Evolutionary conservation across 37 sponge, comb jelly and placozoan genomes (phyloP), one percentile per base, ranked within the genome.

Genomic region (Haliclona indistincta): DNA sequence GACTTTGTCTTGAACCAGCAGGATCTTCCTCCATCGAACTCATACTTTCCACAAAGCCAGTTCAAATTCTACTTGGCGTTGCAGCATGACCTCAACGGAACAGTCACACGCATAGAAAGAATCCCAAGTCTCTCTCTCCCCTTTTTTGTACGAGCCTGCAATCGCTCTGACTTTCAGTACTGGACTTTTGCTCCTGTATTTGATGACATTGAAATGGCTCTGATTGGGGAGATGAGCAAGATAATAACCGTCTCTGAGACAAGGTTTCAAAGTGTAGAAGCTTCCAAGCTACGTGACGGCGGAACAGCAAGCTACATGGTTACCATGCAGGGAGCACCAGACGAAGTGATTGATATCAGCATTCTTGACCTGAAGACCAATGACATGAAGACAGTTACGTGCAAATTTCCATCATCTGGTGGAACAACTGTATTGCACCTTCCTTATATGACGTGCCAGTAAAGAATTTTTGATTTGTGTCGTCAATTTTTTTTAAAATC

Each of bases 1-100:
- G 56, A 43, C 33, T 88, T 81, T 51, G 7, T 38, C 23, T 13
- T 88, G 30, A 20, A 34, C 11, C 63, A 75, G 22, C 44, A 25
- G n/a, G 93, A 92, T 0, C 77, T 92, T 10, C 85, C 80, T n/a
- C 49, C 78, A 4, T 58, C 76, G 4, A 62, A 70, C 39, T 28
- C 41, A 5, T 44, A 38, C 3, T 36, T 52, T 39, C 75, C 74
- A 23, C 35, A 37, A 17, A 52, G 64, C 6, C 33, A 38, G 2
- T 66, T 83, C 51, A 47, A 69, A 23, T 1, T 29, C 0, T 77
- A 58, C 22, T 38, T 88, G 4, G 79, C 75, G 49, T 71, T 51
- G 34, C 64, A 69, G 29, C 63, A 56, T 35, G 33, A 30, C 54
- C 51, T 68, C 20, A 64, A 43, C 51, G 70, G 74, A 49, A 82